Base-by-base conservation (phyloP, 1,140 invertebrate species). In the Drosophila subpulchrella region DNA sequence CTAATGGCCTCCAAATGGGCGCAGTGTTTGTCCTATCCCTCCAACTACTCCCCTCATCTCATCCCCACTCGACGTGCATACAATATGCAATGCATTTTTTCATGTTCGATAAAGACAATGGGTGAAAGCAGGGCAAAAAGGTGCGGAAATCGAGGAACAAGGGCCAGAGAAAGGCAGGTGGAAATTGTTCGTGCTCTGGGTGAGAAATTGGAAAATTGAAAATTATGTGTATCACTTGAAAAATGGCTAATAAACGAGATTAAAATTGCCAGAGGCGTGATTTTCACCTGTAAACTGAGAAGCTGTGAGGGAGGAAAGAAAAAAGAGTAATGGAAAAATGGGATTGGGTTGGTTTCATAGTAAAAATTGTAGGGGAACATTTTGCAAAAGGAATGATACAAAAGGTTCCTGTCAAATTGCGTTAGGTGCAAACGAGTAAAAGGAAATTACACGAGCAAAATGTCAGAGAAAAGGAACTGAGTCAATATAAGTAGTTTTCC, bases 181-280 rank as follows among this genome's bases (percentile, higher is more conserved):
- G 39, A 42, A 74, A 79, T 73, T 78, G 56, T 47, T 59, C 63
- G 63, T 46, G 72, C 39, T 60, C 54, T 41, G 57, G 54, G 75
- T 78, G 79, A 83, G 82, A 86, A 86, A 86, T 86, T 80, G 84
- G 66, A 80, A 88, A 89, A 88, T 88, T 88, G 84, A 89, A 88
- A 88, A 83, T 89, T 76, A 83, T 89, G 83, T 89, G 79, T 83
- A 88, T 75, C 80, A 83, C 83, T 88, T 89, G 83, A 88, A 84
- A 88, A 89, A 88, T 88, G 72, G 84, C 84, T 89, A 88, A 88
- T 88, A 88, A 88, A 88, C 83, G 83, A 88, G 83, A 88, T 89
- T 88, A 88, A 88, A 88, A 89, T 89, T 79, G 84, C 72, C 71
- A 74, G 67, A 47, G 61, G 75, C 71, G 75, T 80, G 83, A 89